Conservation (phyloP, 2,113 vertebrate species). For the Sakesphorus luctuosus region DNA sequence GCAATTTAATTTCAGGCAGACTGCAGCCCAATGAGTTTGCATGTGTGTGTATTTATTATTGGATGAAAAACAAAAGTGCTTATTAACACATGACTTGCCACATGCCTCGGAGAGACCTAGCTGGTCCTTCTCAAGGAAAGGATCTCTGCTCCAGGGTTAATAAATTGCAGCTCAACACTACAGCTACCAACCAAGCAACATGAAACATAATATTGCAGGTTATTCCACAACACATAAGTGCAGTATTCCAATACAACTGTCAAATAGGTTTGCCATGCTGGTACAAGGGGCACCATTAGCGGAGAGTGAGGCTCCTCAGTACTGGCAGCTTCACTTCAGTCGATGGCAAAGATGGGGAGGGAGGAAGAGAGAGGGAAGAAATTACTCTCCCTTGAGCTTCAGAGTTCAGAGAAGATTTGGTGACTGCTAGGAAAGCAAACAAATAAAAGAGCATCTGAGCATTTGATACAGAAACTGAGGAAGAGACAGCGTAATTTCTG, state of each 20-base stretch:
- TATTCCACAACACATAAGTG: not conserved
- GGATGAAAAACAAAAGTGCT: not conserved
- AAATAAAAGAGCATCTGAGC: not conserved
- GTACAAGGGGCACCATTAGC: not conserved
- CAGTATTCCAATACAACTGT: not conserved
- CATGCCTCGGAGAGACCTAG: not conserved
- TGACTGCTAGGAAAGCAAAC: not conserved
- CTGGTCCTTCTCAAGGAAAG: not conserved
- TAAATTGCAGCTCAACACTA: not conserved
- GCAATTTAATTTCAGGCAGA: not conserved
- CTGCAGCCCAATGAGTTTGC: not conserved
- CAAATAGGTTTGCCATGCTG: not conserved
- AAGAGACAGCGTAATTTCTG: not conserved
- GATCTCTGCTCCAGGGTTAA: not conserved
- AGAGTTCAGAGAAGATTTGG: not conserved
- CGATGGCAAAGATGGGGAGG: not conserved
- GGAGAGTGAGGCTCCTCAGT: not conserved
- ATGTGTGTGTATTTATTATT: not conserved
- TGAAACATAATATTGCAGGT: not conserved
- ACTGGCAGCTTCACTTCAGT: not conserved
- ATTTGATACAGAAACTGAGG: not conserved
- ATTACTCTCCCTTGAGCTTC: not conserved
- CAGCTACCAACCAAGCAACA: not conserved
- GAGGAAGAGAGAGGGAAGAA: not conserved
- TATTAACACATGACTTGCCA: not conserved